Evolutionary conservation across 1,140 invertebrate species (phyloP), one percentile per base, ranked within the genome.

Genomic region (Nomia melanderi): DNA sequence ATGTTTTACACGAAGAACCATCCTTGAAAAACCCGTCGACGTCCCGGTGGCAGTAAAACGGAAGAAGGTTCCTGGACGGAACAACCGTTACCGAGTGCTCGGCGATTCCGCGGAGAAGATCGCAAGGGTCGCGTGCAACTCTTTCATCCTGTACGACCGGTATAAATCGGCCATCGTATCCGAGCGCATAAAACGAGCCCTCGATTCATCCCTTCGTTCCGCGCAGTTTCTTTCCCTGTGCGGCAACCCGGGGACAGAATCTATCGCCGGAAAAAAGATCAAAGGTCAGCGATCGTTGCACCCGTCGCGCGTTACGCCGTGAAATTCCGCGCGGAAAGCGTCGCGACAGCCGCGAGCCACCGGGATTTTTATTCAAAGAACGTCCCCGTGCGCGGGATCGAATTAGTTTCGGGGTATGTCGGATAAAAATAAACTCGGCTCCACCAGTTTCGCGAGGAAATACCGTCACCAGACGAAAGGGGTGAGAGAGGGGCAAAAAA

Each of bases 341-440:
- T 27, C 53, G 29, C 53, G 50, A 36, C 78, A 20, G 12, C 4
- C 8, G 1, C 27, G 47, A 60, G 67, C 71, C 57, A 71, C 72
- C 59, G 64, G 67, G 47, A 82, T 77, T 77, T 84, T 85, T 87
- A 86, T 87, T 84, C 85, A 82, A 84, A 77, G 82, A 79, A 71
- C 60, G 72, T 77, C 79, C 64, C 71, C 69, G 77, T 79, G 82
- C 73, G 74, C 53, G 79, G 78, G 82, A 87, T 87, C 71, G 82
- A 86, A 87, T 87, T 87, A 86, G 84, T 78, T 84, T 60, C 41
- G 41, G 77, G n/a, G n/a, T n/a, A 78, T 50, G 76, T 73, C 67
- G 20, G 74, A 76, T 85, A 72, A 85, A 85, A 85, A 85, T 84
- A 84, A 70, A 84, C 74, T 77, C 54, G 54, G 20, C 5, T 14